Evolutionary conservation across 1,140 invertebrate species (phyloP).

Genomic region (Saxidomus purpurata): DNA sequence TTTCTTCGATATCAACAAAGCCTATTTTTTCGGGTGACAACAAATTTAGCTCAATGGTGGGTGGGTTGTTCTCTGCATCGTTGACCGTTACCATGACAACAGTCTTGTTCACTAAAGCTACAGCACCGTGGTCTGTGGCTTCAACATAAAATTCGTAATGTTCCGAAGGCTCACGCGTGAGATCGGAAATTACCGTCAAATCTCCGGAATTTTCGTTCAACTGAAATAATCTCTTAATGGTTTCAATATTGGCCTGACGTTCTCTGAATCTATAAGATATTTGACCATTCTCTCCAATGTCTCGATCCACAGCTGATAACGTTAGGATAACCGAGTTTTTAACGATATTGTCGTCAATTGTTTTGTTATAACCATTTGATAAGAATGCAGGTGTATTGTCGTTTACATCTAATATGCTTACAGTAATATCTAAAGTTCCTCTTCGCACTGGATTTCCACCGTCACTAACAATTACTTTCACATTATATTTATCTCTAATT

Average conservation of each 20-base stretch:
- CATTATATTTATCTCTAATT: slow-evolving; percentile 15
- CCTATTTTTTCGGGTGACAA: slow-evolving; percentile 52
- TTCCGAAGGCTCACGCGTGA: slow-evolving; percentile 38
- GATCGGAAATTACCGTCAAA: slow-evolving; percentile 52
- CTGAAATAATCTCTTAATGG: slow-evolving; percentile 48
- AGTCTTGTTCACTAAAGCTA: slow-evolving; percentile 36
- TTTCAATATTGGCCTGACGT: slow-evolving; percentile 46
- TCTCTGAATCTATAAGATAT: slow-evolving; percentile 59
- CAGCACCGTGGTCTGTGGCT: slow-evolving; percentile 58
- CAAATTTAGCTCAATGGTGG: slow-evolving; percentile 56
- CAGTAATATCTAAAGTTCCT: slow-evolving; percentile 91
- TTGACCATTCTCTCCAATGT: slow-evolving; percentile 68
- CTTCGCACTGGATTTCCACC: slow-evolving; percentile 80
- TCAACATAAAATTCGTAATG: slow-evolving; percentile 62
- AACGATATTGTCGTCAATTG: slow-evolving; percentile 46
- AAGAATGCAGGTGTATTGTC: slow-evolving; percentile 97
- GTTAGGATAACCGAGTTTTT: slow-evolving; percentile 47
- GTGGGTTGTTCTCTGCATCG: slow-evolving; percentile 61
- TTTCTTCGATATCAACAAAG: slow-evolving; percentile 57
- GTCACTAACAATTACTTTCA: slow-evolving; percentile 41
- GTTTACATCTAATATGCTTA: slow-evolving; percentile 96
- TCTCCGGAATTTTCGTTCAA: slow-evolving; percentile 58
- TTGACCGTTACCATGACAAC: slow-evolving; percentile 49
- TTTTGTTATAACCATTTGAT: slow-evolving; percentile 87
- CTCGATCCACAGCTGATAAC: slow-evolving; percentile 69